Evolutionary conservation across 2,888 invertebrate genomes (phyloP), one percentile per base, ranked within the genome.

Genomic region (Empis livida): DNA sequence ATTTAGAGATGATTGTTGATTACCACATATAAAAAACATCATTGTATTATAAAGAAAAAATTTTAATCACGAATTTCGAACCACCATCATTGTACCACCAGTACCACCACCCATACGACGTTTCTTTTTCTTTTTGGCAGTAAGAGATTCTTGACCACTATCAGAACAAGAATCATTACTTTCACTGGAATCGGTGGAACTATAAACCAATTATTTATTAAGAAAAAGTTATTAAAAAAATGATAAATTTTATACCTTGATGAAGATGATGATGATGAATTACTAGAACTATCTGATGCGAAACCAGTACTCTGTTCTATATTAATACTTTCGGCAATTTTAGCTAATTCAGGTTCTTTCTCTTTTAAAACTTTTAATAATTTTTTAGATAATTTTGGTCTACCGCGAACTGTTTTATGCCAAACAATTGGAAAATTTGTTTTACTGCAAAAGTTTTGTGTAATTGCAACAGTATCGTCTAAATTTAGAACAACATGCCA

Each of bases 401-500:
- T 76, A 5, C 96, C 96, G 39, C 94, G 79, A 3, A 91, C 87
- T 9, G 95, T 95, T 72, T 97, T 96, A 67, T 96, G 95, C 95
- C 96, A 97, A 1, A 97, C 96, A 13, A 96, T 79, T 1, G 95
- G 93, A 65, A 99, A 95, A 72, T 99, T 99, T 1, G 92, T 91
- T 51, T 83, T 78, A 57, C 95, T 94, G 65, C 90, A 89, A 67
- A 96, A 99, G 71, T 99, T 99, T 66, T 99, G 99, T 0, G 99
- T 99, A 14, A 99, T 88, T 11, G 99, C 99, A 42, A 99, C 84
- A 0, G 99, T 97, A 53, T 87, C 82, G 61, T 96, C 95, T 51
- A 99, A 72, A 71, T 99, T 99, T 30, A 99, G 74, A 13, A 99
- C 99, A 16, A 99, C 99, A 67, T 99, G 99, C 99, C 99, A 99